phyloP scores from a whole-genome alignment of 2,797 vertebrate genomes.

The Xiphophorus birchmanni region DNA sequence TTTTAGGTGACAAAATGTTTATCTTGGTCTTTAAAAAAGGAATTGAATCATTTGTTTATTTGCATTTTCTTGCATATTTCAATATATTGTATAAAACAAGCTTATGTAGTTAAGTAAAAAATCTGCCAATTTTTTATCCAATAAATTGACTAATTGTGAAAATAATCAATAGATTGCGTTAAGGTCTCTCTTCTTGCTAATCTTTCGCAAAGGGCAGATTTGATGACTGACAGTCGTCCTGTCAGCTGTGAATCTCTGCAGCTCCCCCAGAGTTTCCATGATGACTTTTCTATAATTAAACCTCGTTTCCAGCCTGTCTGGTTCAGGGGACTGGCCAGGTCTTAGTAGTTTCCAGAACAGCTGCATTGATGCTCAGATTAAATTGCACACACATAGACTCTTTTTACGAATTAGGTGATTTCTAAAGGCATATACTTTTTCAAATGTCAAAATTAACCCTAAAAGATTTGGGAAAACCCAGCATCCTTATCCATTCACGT shows the following conservation, averaged over 20 bases:
- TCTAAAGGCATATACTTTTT: not conserved
- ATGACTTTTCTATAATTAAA: not conserved
- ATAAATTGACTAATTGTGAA: too few species aligned
- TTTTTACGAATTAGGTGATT: not conserved
- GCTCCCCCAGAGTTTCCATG: not conserved
- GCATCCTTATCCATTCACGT: not conserved
- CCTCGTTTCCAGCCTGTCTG: not conserved
- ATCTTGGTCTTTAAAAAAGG: too few species aligned
- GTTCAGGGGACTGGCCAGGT: not conserved
- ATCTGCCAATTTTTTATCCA: too few species aligned
- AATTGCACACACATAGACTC: not conserved
- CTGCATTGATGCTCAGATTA: not conserved
- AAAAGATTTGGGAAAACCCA: not conserved
- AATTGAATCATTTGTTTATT: too few species aligned
- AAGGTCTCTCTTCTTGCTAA: not conserved
- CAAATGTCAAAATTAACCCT: not conserved
- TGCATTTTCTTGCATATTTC: too few species aligned
- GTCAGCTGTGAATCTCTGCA: not conserved
- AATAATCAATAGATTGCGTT: too few species aligned
- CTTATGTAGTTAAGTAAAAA: too few species aligned
- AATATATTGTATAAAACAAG: too few species aligned
- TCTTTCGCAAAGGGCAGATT: not conserved
- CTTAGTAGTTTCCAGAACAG: not conserved
- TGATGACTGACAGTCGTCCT: not conserved
- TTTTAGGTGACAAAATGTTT: too few species aligned